Conservation (phyloP, 2,113 vertebrate genomes). For the Otis tarda region DNA sequence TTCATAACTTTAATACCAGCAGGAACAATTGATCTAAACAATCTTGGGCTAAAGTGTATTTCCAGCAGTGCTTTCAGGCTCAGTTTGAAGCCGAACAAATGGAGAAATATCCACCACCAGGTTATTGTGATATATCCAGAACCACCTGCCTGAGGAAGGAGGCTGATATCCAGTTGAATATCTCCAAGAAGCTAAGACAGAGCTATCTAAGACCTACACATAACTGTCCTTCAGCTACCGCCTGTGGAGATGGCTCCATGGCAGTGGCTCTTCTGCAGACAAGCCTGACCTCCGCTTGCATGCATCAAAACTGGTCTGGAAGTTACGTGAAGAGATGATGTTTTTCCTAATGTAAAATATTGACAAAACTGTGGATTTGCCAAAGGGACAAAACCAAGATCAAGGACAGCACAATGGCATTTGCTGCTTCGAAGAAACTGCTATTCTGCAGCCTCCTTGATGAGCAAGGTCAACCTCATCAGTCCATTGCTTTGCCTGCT, state of each 20-base stretch:
- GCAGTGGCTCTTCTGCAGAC: not conserved
- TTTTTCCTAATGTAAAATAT: not conserved
- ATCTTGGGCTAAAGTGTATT: conserved; percentile 40
- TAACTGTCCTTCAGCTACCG: not conserved
- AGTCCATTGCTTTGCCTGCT: not conserved
- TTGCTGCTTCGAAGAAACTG: not conserved
- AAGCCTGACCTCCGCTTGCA: not conserved
- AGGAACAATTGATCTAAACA: conserved; percentile 65
- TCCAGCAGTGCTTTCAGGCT: conserved; percentile 38
- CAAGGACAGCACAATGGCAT: not conserved
- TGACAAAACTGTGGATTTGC: not conserved
- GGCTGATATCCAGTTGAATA: not conserved
- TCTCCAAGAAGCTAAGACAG: not conserved
- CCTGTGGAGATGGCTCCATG: not conserved
- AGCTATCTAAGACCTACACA: not conserved
- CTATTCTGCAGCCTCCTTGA: not conserved
- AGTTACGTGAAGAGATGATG: not conserved
- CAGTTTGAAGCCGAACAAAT: not conserved
- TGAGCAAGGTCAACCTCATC: not conserved
- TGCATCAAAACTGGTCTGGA: not conserved
- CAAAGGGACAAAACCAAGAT: not conserved
- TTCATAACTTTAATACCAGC: conserved; percentile 67
- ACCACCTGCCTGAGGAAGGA: not conserved
- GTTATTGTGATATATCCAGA: not conserved
- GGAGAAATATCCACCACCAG: not conserved